Evolutionary conservation across 2,888 invertebrate genomes (phyloP).

Genomic region (Coleophora deauratella): DNA sequence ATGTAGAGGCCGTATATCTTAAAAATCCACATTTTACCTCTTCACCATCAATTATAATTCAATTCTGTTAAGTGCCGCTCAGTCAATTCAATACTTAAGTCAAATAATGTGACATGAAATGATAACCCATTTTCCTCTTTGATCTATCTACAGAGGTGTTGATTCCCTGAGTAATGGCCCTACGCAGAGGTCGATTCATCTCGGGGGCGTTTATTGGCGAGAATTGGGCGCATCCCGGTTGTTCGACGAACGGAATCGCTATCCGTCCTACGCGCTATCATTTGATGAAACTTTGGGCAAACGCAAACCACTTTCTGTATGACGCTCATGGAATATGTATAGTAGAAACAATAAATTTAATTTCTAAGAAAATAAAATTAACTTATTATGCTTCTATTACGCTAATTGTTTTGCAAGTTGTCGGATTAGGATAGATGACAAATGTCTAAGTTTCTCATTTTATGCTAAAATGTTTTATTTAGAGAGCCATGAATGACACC

Average conservation of each 20-base stretch:
- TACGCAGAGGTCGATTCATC: slow-evolving; percentile 52
- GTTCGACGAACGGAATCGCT: slow-evolving; percentile 64
- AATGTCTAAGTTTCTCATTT: no score
- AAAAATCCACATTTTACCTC: slow-evolving; percentile 30
- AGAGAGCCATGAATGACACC: no score
- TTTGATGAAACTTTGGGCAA: slow-evolving; percentile 54
- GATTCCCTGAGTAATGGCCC: slow-evolving; percentile 37
- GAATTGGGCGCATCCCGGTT: slow-evolving; percentile 73
- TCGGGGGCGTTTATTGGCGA: slow-evolving; percentile 67
- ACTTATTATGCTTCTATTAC: no score
- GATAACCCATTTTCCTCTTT: slow-evolving; percentile 48
- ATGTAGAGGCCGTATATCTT: slow-evolving; percentile 26
- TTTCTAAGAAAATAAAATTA: no score
- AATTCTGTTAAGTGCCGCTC: no score
- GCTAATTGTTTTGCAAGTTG: no score
- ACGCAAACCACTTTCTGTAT: slow-evolving; percentile 40
- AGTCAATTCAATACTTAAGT: slow-evolving; percentile 43
- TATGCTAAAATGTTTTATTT: no score
- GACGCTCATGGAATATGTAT: slow-evolving; percentile 46
- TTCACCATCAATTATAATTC: no score
- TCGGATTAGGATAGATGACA: no score
- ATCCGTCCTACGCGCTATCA: slow-evolving; percentile 56
- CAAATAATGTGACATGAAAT: slow-evolving; percentile 31
- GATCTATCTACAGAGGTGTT: slow-evolving; percentile 41
- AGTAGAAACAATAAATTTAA: no score